Base-by-base conservation (phyloP, 2,113 vertebrate species). In the Sitta europaea region DNA sequence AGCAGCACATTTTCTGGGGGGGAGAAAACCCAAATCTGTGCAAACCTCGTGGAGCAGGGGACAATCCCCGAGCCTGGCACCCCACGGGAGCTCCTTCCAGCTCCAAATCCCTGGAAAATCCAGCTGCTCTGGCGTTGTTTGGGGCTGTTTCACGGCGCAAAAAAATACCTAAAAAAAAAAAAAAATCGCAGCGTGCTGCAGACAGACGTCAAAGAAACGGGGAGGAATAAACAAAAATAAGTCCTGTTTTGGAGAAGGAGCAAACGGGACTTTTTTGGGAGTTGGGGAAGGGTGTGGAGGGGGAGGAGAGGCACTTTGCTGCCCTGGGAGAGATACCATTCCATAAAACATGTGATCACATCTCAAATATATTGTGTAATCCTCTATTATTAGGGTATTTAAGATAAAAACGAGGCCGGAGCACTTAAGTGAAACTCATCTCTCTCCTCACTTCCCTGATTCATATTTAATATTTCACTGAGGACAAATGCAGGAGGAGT, bases 341-440 rank as follows among this genome's bases (percentile, higher is more conserved):
- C 88, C 76, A 33, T 84, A 66, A 89, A 90, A 5, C 91, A 77
- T 65, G 94, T 70, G 96, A 92, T 90, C 92, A 23, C 86, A 72
- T 94, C 95, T 96, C 93, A 21, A n/a, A 72, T 92, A 72, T 76
- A 42, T 89, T 90, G 84, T 91, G 93, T 93, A 90, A 96, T 86
- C 95, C 9, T 25, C 95, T 92, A 88, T 94, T 92, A 92, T 96
- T 94, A 94, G 86, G 82, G 90, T 77, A 51, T 92, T 94, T 88
- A 70, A 94, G 94, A 95, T 95, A 91, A 96, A 97, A 97, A 96
- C 6, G 91, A 96, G 90, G 87, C 84, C 2, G 10, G 71, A 88
- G 92, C 86, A 94, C 95, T 95, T 95, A 57, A 93, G 74, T 89
- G 86, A 70, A 93, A 81, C 92, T 96, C 86, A 76, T 87, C 83